These are phyloP conservation scores for Shinisaurus crocodilurus DNA, from an alignment of 2,113 vertebrate species.

Conservation along the genomic window DNA sequence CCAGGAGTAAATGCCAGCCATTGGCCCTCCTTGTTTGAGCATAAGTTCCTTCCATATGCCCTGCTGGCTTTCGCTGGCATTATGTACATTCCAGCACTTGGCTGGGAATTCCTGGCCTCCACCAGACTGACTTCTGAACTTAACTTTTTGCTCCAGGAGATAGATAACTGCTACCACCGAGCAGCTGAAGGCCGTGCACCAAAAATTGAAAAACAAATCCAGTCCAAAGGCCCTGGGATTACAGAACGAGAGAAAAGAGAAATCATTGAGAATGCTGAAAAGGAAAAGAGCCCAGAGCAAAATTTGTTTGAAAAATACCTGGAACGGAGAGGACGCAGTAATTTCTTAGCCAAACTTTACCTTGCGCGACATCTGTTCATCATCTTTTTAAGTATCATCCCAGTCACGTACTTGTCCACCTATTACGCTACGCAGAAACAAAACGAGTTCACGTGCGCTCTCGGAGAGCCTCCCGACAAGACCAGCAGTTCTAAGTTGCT, in stretches of 20 bases:
- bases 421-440: conserved; percentile 96
- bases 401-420: conserved; percentile 94
- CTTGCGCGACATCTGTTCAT: conserved; percentile 93
- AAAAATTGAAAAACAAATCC: conserved; percentile 99
- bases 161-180: conserved; percentile 98
- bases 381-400: conserved; percentile 95
- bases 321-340: conserved; percentile 94
- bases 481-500: conserved; percentile 84
- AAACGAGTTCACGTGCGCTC: conserved; percentile 95
- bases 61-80: conserved; percentile 96
- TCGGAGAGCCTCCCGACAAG: conserved; percentile 90
- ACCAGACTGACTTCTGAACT: conserved; percentile 98
- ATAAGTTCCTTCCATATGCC: conserved; percentile 98
- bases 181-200: conserved; percentile 96
- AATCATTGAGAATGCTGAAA: conserved; percentile 98
- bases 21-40: conserved; percentile 95
- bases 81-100: conserved; percentile 97
- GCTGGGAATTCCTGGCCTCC: conserved; percentile 97
- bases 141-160: conserved; percentile 99
- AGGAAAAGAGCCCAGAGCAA: conserved; percentile 98
- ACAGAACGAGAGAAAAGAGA: conserved; percentile 93
- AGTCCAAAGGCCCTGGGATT: conserved; percentile 96
- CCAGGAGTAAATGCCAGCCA: conserved; percentile 89
- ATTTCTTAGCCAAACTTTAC: conserved; percentile 97
- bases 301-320: conserved; percentile 99